These are phyloP conservation scores for Limnothrissa miodon DNA, from an alignment of 2,113 vertebrate genomes.

Conservation along the genomic window DNA sequence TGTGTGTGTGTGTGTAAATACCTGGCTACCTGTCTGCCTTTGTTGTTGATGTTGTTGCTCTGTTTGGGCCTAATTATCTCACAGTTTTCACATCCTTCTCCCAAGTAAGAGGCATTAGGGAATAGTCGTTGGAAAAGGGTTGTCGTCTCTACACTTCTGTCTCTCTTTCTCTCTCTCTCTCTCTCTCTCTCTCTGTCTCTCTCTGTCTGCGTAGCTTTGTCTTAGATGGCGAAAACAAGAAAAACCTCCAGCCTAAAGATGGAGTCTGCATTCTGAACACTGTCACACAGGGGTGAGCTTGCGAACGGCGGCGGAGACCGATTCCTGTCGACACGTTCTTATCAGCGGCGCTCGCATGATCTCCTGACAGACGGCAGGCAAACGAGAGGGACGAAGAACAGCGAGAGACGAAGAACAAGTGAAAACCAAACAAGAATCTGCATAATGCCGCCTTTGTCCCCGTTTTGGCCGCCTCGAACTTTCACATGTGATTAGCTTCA, in stretches of 20 bases:
- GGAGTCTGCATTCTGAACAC: not conserved
- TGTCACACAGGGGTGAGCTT: not conserved
- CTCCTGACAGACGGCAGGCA: not conserved
- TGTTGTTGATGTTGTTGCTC: slow-evolving; percentile 19
- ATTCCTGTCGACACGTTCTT: not conserved
- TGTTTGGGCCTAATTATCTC: slow-evolving; percentile 7
- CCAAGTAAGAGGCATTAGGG: slow-evolving; percentile 5
- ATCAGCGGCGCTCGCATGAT: not conserved
- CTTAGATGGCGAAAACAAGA: not conserved
- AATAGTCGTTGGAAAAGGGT: not conserved
- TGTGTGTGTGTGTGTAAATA: slow-evolving; percentile 17
- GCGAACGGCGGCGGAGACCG: not conserved
- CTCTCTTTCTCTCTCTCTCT: not conserved
- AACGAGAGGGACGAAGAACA: slow-evolving; percentile 23
- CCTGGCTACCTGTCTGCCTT: slow-evolving; percentile 42
- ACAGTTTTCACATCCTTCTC: not conserved
- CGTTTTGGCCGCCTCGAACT: slow-evolving; percentile 55
- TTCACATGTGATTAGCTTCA: slow-evolving; percentile 62
- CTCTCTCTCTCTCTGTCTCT: too few relatives aligned
- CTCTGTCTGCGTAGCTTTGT: not conserved
- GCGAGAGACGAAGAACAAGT: slow-evolving; percentile 35
- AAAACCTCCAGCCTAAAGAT: not conserved
- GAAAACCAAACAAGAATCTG: slow-evolving; percentile 55
- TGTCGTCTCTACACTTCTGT: not conserved
- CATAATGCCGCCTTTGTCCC: slow-evolving; percentile 55